Base-by-base conservation (phyloP, 2,888 invertebrate species). In the Melanostoma mellinum region DNA sequence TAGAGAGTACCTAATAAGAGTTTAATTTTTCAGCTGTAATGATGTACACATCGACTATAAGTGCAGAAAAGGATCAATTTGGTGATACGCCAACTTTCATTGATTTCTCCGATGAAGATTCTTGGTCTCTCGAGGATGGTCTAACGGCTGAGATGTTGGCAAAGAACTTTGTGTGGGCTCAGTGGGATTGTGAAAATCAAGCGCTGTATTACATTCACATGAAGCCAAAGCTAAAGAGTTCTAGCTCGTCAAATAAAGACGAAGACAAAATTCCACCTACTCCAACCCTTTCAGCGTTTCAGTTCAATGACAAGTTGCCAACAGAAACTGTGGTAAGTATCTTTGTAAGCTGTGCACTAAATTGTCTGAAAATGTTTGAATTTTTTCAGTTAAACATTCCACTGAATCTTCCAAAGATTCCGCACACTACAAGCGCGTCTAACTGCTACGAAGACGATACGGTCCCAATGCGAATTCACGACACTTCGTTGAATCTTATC, bases 291-390 rank as follows among this genome's bases (percentile, higher is more conserved):
- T 96, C 97, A 5, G 96, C 96, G 9, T 92, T 97, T 73, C 97
- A 97, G 90, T 97, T 97, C 89, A 96, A 97, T 88, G 96, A 96
- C 52, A 96, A 96, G 89, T 92, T 96, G 87, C 97, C 97, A 0
- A 96, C 96, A 86, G 97, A 97, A 90, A 96, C 97, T 85, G 97
- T 97, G 90, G 96, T 96, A 92, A 89, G 94, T 92, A 20, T 38
- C 8, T 42, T 2, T 42, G 6, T 3, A 8, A 36, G 10, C 36
- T 35, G 32, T 33, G 6, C 33, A 1, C 44, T 79, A 20, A 20
- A 20, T 1, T 20, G 20, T 20, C 20, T 20, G 20, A 20, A 20
- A 20, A 20, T 1, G 20, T 20, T 0, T 1, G 20, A 20, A 20
- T 33, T 65, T 67, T 91, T 92, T 81, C 89, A 97, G 97, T 90